Evolutionary conservation across 2,113 vertebrate genomes (phyloP).

Genomic region (Ancistrus triradiatus): DNA sequence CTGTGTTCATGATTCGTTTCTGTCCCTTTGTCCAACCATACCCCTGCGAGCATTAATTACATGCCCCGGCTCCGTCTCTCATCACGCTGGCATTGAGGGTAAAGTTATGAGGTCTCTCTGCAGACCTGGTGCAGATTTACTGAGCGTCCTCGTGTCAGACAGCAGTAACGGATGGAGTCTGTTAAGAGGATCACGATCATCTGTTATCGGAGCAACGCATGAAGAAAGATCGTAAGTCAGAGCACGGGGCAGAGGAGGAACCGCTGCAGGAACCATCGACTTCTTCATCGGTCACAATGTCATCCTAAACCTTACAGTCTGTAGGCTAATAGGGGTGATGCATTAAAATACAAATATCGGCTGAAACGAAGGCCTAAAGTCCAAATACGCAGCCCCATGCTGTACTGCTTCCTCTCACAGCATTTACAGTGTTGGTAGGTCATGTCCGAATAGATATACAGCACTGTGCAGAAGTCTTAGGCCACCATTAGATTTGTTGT

Average conservation of each 20-base stretch:
- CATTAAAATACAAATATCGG: too few species aligned
- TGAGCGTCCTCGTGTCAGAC: neutral
- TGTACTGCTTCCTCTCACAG: too few species aligned
- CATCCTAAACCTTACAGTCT: neutral
- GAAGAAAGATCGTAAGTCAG: slow-evolving; percentile 8
- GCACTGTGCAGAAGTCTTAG: too few species aligned
- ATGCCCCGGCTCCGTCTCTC: too few species aligned
- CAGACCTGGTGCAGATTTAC: slow-evolving; percentile 16
- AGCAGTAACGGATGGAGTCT: slow-evolving; percentile 22
- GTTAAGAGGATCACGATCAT: slow-evolving; percentile 14
- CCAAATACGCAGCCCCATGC: too few species aligned
- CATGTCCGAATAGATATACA: too few species aligned
- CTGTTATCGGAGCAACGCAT: slow-evolving; percentile 2
- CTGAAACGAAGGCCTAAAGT: too few species aligned
- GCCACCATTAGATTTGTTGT: too few species aligned
- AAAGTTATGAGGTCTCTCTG: slow-evolving; percentile 18
- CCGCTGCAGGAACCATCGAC: neutral
- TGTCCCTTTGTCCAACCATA: too few species aligned
- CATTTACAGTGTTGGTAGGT: too few species aligned
- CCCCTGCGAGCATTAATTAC: too few species aligned
- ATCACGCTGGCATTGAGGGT: neutral
- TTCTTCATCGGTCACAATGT: neutral
- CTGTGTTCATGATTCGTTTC: too few species aligned
- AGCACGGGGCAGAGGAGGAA: neutral
- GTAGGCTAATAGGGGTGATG: neutral